phyloP scores from a whole-genome alignment of 1,140 invertebrate species.

The Heliconius eleuchia region DNA sequence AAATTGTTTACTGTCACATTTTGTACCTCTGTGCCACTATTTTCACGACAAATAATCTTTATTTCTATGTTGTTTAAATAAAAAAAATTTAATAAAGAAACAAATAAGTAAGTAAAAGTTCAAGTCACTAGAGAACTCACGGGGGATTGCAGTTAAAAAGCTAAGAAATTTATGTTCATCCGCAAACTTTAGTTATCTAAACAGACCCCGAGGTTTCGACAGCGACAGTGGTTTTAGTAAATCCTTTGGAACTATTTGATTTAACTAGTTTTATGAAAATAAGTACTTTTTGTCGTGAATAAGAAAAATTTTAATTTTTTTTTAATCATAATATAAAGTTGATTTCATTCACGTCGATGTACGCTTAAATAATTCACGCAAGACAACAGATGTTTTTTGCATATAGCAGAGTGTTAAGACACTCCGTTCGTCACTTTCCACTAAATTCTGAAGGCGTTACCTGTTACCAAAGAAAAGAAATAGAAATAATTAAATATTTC shows the following conservation, averaged over 20 bases:
- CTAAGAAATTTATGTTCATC: constrained; percentile 11
- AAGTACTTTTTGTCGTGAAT: too few species aligned
- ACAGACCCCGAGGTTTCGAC: not conserved
- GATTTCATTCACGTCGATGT: too few species aligned
- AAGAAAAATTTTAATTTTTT: too few species aligned
- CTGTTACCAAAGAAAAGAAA: too few species aligned
- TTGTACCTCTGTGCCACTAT: too few species aligned
- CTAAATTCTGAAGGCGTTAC: too few species aligned
- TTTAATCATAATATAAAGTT: too few species aligned
- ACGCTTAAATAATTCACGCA: not conserved
- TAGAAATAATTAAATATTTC: too few species aligned
- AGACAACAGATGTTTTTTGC: too few species aligned
- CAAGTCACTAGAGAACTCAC: constrained; percentile 9
- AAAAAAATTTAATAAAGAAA: constrained; percentile 7
- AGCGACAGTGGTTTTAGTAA: not conserved
- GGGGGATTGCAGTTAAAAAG: constrained; percentile 1
- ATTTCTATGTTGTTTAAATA: constrained; percentile 2
- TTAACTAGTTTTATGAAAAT: not conserved
- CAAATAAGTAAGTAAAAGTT: constrained; percentile 15
- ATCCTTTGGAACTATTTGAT: not conserved
- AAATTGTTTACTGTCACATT: not conserved
- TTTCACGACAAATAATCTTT: not conserved
- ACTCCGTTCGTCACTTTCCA: too few species aligned
- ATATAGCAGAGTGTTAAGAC: too few species aligned
- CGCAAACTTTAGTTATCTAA: constrained; percentile 2